A percentile compares a stretch with the other conserved stretches of the same genome.
Conservation (phyloP, 2,113 vertebrate genomes). For the Chamaea fasciata region DNA sequence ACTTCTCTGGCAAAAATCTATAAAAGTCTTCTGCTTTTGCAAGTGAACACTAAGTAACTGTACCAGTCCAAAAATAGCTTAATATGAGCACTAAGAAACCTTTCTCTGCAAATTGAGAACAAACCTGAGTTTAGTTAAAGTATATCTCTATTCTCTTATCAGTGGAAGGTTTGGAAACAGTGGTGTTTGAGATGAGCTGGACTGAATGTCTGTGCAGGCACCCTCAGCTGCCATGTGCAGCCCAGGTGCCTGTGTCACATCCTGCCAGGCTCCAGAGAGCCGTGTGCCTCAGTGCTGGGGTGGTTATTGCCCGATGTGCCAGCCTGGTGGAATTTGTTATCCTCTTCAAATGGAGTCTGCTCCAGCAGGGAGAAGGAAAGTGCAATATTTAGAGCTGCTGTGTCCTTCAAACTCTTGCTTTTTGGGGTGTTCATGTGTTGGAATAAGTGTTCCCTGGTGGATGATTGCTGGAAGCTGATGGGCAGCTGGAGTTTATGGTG, state of each 20-base stretch:
- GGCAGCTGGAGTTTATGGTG: not conserved
- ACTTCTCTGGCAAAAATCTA: not conserved
- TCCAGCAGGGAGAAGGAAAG: not conserved
- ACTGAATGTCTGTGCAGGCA: not conserved
- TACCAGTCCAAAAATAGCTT: not conserved
- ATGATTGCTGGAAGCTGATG: not conserved
- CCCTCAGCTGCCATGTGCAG: accelerated
- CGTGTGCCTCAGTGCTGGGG: accelerated
- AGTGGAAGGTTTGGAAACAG: not conserved
- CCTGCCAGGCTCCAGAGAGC: not conserved
- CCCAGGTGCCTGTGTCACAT: not conserved
- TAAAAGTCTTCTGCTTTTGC: not conserved
- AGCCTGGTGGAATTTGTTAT: not conserved
- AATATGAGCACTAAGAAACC: not conserved
- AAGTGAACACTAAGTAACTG: not conserved
- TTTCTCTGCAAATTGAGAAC: not conserved
- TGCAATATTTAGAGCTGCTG: not conserved
- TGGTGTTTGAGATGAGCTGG: not conserved
- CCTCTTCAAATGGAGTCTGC: not conserved
- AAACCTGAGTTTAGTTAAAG: not conserved
- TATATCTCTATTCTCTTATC: not conserved
- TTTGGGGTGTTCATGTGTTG: not conserved
- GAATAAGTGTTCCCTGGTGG: not conserved
- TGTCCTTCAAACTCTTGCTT: not conserved
- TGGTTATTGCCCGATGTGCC: not conserved